These are phyloP conservation scores for Rotaria macrura DNA, from an alignment of 2,888 invertebrate species.

Conservation along the genomic window DNA sequence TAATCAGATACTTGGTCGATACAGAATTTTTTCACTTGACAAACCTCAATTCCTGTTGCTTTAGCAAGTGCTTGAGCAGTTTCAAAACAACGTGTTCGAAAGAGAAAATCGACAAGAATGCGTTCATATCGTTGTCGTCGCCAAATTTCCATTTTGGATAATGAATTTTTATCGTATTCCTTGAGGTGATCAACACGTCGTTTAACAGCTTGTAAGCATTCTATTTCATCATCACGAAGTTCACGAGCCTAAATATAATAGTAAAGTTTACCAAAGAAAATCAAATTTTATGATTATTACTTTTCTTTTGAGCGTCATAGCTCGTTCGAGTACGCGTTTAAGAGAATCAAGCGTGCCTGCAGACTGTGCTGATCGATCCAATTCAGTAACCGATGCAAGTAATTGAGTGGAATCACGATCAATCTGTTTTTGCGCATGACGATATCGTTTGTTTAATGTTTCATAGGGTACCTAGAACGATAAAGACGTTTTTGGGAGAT, in stretches of 20 bases:
- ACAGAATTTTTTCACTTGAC: not conserved
- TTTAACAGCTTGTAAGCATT: constrained; percentile 79
- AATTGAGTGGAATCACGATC: constrained; percentile 75
- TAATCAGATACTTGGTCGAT: not conserved
- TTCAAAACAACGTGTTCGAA: constrained; percentile 85
- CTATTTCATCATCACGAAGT: constrained; percentile 77
- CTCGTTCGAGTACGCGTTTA: not conserved
- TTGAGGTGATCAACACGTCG: constrained; percentile 80
- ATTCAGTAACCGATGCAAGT: constrained; percentile 64
- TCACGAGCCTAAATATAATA: constrained; percentile 63
- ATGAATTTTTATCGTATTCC: constrained; percentile 52
- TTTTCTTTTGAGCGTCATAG: constrained; percentile 10
- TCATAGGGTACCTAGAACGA: constrained; percentile 71
- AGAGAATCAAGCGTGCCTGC: not conserved
- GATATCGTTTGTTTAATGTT: constrained; percentile 87
- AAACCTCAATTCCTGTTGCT: constrained; percentile 56
- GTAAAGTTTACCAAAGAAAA: not conserved
- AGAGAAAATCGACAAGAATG: constrained; percentile 88
- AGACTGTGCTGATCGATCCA: constrained; percentile 57
- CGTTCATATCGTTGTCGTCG: constrained; percentile 75
- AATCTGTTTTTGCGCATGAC: constrained; percentile 80
- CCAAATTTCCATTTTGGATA: constrained; percentile 58
- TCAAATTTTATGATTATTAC: not conserved
- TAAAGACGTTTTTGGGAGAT: not conserved
- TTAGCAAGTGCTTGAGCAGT: constrained; percentile 77